phyloP scores from a whole-genome alignment of 2,797 vertebrate genomes.

The Pelobates cultripes region DNA sequence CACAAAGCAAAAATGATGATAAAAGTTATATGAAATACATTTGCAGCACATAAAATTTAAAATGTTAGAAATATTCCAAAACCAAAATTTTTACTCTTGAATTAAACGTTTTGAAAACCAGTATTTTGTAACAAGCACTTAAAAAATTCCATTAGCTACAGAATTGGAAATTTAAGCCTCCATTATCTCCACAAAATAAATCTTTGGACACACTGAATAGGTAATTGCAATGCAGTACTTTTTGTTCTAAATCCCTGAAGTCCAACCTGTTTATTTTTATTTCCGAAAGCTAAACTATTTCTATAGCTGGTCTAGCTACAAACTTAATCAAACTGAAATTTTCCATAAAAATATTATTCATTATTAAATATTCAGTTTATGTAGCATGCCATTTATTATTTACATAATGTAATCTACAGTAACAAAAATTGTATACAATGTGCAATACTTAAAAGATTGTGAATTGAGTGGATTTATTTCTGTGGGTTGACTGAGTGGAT shows the following conservation, averaged over 20 bases:
- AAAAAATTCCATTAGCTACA: conserved; percentile 36
- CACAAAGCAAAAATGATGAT: not conserved
- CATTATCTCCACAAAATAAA: conserved; percentile 11
- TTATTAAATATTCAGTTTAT: no score
- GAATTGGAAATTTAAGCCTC: conserved; percentile 22
- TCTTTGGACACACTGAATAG: conserved; percentile 14
- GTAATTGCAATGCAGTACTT: not conserved
- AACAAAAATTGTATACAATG: no score
- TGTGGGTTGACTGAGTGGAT: no score
- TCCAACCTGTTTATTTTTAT: not conserved
- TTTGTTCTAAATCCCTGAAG: not conserved
- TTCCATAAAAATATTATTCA: not conserved
- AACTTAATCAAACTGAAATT: not conserved
- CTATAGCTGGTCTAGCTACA: not conserved
- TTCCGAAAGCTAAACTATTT: not conserved
- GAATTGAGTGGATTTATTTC: no score
- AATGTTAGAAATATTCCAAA: not conserved
- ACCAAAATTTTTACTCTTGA: conserved; percentile 7
- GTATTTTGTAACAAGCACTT: conserved; percentile 36
- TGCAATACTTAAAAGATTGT: no score
- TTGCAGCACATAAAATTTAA: not conserved
- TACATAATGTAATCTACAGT: no score
- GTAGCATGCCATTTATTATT: no score
- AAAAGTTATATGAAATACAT: conserved; percentile 2
- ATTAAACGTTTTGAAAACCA: conserved; percentile 5